Evolutionary conservation across 2,797 vertebrate genomes (phyloP), one percentile per base, ranked within the genome.

Genomic region (Tokudaia muenninki): DNA sequence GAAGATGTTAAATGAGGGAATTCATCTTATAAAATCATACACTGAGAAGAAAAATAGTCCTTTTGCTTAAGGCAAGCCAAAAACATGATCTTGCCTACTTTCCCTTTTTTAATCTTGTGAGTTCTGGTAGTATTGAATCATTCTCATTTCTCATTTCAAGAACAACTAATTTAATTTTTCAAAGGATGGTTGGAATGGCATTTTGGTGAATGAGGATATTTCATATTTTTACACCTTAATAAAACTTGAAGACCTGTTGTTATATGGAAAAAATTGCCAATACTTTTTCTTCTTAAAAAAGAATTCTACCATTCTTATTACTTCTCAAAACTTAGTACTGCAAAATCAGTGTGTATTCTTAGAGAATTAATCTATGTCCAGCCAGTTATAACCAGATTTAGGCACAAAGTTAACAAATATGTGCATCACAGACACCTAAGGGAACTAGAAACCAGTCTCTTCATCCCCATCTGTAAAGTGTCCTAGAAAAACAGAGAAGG

Each of bases 151-250:
- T 88, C 41, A 55, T 93, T 95, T 61, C 57, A 95, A 94, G 90
- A 97, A 97, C 92, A 97, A 95, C 92, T 96, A 95, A 98, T 97
- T 96, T 96, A 97, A 96, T 97, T 96, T 96, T 97, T 86, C 95
- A 95, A 95, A 94, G 59, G 65, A 94, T 55, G 26, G 87, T 44
- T 79, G 82, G 57, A 93, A 93, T 84, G 95, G 24, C 57, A 95
- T 97, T 96, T 94, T 77, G 87, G 59, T n/a, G 74, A 93, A 90
- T 87, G 92, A 91, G 79, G 80, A 92, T 88, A 90, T 86, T 92
- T 82, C 50, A 92, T 44, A 59, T 90, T 95, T 82, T 90, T 95
- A 87, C 52, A 88, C 74, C 92, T 7, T 70, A 95, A 93, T 0
- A 4, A 92, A 97, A 94, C 55, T 84, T 78, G 57, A 80, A 96